Percentiles rank a stretch among this genome's conserved stretches.
phyloP scores from a whole-genome alignment of 2,797 vertebrate species.

The Acanthopagrus latus region DNA sequence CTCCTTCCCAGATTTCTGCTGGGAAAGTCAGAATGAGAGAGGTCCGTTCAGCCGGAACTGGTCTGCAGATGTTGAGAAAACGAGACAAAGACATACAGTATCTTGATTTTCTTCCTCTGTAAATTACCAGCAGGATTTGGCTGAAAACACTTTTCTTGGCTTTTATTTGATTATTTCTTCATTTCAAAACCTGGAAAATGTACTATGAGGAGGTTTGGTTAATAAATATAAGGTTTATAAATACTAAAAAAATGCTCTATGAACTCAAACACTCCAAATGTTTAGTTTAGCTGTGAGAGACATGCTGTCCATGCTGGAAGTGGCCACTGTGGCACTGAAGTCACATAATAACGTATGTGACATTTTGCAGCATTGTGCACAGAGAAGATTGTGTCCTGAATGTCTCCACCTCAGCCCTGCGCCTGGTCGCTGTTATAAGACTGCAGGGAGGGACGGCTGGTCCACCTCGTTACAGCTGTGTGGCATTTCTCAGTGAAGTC shows the following conservation, averaged over 20 bases:
- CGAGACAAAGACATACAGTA: slow-evolving; percentile 57
- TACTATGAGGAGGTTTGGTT: not conserved
- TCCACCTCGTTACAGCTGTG: slow-evolving; percentile 18
- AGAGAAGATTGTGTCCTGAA: slow-evolving; percentile 16
- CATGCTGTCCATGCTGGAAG: not conserved
- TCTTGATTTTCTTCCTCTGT: slow-evolving; percentile 46
- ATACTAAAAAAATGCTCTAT: not conserved
- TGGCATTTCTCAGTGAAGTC: slow-evolving; percentile 10
- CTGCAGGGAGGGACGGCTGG: not conserved
- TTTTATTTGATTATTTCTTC: slow-evolving; percentile 9
- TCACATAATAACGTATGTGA: slow-evolving; percentile 40
- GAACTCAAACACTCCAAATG: not conserved
- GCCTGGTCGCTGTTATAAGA: slow-evolving; percentile 38
- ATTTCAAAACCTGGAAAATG: slow-evolving; percentile 4
- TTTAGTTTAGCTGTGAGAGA: not conserved
- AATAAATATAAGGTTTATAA: not conserved
- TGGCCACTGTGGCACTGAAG: not conserved
- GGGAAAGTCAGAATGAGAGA: slow-evolving; percentile 66
- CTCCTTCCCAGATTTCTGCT: slow-evolving; percentile 51
- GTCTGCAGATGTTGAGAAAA: slow-evolving; percentile 65
- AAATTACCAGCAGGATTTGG: slow-evolving; percentile 26
- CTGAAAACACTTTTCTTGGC: slow-evolving; percentile 17
- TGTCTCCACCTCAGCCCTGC: slow-evolving; percentile 27
- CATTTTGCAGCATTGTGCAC: slow-evolving; percentile 42
- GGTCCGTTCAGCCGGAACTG: slow-evolving; percentile 68